Evolutionary conservation across 2,888 invertebrate species (phyloP).

Genomic region (Ptychoptera contaminata): DNA sequence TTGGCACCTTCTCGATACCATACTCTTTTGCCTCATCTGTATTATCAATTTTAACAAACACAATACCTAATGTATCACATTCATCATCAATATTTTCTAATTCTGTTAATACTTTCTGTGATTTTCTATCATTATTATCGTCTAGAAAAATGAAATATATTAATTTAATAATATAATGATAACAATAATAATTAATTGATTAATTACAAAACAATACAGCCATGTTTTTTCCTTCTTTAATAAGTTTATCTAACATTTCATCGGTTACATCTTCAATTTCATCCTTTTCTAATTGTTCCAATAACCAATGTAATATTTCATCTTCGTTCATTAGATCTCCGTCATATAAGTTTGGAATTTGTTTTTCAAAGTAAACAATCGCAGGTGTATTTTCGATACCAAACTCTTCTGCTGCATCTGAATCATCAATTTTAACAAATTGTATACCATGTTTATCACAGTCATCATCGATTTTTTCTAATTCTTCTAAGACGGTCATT

Average conservation of each 20-base stretch:
- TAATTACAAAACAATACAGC: constrained; percentile 77
- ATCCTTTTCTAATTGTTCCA: constrained; percentile 75
- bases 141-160: constrained; percentile 34
- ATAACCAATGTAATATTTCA: constrained; percentile 74
- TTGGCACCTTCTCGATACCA: constrained; percentile 77
- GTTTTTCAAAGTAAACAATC: constrained; percentile 85
- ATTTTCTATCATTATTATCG: constrained; percentile 78
- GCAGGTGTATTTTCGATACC: constrained; percentile 68
- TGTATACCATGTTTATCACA: constrained; percentile 84
- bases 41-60: constrained; percentile 86
- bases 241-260: constrained; percentile 80
- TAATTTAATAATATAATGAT: constrained; percentile 6
- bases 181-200: constrained; percentile 3
- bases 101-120: constrained; percentile 70
- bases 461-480: constrained; percentile 88
- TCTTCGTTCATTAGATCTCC: constrained; percentile 83
- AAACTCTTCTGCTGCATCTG: constrained; percentile 66
- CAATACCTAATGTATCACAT: constrained; percentile 74
- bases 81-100: constrained; percentile 89
- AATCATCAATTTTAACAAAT: constrained; percentile 84
- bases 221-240: constrained; percentile 75
- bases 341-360: constrained; percentile 83
- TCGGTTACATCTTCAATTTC: constrained; percentile 92
- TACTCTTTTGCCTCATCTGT: constrained; percentile 80
- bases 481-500: constrained; percentile 66